Percentiles rank a stretch among this genome's conserved stretches.
Evolutionary conservation across 2,888 invertebrate species (phyloP).

Genomic region (Ophion ellenae): DNA sequence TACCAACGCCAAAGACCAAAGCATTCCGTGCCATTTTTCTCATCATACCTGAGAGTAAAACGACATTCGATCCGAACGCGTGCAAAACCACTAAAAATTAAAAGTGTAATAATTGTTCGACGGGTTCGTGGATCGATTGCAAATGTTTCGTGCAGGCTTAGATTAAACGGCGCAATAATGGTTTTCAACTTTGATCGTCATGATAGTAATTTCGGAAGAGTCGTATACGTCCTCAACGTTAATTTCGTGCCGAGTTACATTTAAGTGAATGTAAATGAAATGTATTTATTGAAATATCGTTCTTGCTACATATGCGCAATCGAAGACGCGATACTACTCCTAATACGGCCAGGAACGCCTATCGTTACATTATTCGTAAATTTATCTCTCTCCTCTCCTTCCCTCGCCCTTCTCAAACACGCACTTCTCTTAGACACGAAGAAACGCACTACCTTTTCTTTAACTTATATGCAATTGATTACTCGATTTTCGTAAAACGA

Average conservation of each 20-base stretch:
- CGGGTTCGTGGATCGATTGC: not conserved
- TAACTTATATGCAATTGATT: conserved; percentile 50
- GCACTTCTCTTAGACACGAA: conserved; percentile 35
- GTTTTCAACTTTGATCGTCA: not conserved
- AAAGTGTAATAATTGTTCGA: no score
- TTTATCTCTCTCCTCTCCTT: conserved; percentile 12
- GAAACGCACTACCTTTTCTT: conserved; percentile 41
- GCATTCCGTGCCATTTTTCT: not conserved
- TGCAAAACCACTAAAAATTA: no score
- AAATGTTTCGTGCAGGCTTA: not conserved
- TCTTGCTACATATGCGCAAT: conserved; percentile 53
- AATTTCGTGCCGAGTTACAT: not conserved
- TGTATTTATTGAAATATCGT: conserved; percentile 64
- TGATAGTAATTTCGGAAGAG: not conserved
- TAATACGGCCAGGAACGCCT: conserved; percentile 49
- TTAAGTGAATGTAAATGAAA: conserved; percentile 49
- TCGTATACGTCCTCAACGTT: not conserved
- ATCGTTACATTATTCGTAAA: conserved; percentile 56
- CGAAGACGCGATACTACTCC: conserved; percentile 38
- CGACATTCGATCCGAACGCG: no score
- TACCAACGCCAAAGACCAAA: not conserved
- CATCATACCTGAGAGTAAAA: no score
- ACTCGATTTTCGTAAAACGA: conserved; percentile 51
- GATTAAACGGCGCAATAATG: not conserved
- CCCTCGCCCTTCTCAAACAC: not conserved